Percentiles rank a stretch among this genome's conserved stretches.
phyloP scores from a whole-genome alignment of 2,888 invertebrate genomes.

The Galeopsomyia nigrocyanea region DNA sequence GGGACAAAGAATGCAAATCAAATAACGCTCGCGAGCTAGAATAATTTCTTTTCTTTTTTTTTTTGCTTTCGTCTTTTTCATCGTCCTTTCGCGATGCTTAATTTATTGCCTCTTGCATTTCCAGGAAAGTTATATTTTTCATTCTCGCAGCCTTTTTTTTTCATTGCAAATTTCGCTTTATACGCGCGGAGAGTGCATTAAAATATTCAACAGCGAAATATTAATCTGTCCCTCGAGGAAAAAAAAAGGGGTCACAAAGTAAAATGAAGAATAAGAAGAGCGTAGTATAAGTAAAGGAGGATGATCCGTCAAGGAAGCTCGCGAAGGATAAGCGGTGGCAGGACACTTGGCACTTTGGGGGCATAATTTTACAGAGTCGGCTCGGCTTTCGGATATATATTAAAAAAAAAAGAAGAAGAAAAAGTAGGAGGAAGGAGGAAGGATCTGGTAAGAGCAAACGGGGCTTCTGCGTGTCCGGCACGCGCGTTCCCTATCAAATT shows the following conservation, averaged over 20 bases:
- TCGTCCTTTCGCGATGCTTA: too few relatives aligned
- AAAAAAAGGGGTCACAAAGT: neutral
- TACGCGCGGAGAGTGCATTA: too few relatives aligned
- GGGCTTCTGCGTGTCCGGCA: conserved; percentile 51
- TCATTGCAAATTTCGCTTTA: too few relatives aligned
- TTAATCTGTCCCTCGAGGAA: neutral
- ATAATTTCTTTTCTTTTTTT: too few relatives aligned
- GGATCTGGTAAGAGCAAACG: neutral
- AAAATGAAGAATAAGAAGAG: neutral
- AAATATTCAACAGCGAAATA: too few relatives aligned
- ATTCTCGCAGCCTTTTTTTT: too few relatives aligned
- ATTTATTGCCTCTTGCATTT: too few relatives aligned
- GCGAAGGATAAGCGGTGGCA: neutral
- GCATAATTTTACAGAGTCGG: conserved; percentile 46
- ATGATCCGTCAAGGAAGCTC: conserved; percentile 2
- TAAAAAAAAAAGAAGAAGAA: conserved; percentile 11
- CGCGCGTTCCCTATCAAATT: conserved; percentile 34
- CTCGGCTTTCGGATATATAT: conserved; percentile 43
- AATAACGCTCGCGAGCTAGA: too few relatives aligned
- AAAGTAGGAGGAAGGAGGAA: conserved; percentile 17
- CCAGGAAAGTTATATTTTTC: too few relatives aligned
- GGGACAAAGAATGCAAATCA: conserved; percentile 26
- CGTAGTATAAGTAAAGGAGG: neutral
- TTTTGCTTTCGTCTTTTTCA: too few relatives aligned
- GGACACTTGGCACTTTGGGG: conserved; percentile 21